These are phyloP conservation scores for Pardosa pseudoannulata DNA, from an alignment of 2,888 invertebrate genomes.

Conservation along the genomic window DNA sequence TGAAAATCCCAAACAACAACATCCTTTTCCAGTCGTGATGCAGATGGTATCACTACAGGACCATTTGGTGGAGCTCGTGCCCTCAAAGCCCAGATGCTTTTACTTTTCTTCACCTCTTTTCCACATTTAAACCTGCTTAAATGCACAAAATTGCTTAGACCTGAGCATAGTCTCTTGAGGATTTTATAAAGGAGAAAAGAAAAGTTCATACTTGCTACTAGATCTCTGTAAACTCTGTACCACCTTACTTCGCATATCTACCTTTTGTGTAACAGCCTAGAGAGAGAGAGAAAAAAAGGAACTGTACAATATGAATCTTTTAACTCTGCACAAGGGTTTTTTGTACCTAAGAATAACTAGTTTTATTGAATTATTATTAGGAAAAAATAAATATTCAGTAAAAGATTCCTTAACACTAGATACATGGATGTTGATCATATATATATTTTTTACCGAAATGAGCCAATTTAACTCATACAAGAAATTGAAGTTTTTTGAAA, in stretches of 20 bases:
- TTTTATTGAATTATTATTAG: too few relatives aligned
- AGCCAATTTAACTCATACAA: too few relatives aligned
- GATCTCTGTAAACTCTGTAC: background rate
- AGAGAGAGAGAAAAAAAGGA: background rate
- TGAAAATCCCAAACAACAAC: conserved; percentile 57
- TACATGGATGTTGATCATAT: too few relatives aligned
- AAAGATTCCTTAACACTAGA: too few relatives aligned
- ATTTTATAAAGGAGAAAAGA: background rate
- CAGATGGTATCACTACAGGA: conserved; percentile 76
- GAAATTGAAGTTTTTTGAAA: too few relatives aligned
- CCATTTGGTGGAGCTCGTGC: conserved; percentile 79
- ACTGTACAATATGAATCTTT: too few relatives aligned
- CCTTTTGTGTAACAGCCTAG: background rate
- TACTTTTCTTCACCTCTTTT: conserved; percentile 89
- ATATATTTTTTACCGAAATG: too few relatives aligned
- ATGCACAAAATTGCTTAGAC: background rate
- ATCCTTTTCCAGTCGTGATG: conserved; percentile 74
- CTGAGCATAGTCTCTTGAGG: too few relatives aligned
- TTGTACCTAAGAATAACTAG: too few relatives aligned
- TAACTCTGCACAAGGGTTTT: too few relatives aligned
- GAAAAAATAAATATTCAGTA: too few relatives aligned
- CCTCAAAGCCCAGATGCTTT: conserved; percentile 89
- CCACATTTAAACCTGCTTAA: conserved; percentile 86
- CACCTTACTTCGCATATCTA: background rate
- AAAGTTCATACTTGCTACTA: background rate